Conservation (phyloP, 2,888 invertebrate species). For the Sphecodes monilicornis region DNA sequence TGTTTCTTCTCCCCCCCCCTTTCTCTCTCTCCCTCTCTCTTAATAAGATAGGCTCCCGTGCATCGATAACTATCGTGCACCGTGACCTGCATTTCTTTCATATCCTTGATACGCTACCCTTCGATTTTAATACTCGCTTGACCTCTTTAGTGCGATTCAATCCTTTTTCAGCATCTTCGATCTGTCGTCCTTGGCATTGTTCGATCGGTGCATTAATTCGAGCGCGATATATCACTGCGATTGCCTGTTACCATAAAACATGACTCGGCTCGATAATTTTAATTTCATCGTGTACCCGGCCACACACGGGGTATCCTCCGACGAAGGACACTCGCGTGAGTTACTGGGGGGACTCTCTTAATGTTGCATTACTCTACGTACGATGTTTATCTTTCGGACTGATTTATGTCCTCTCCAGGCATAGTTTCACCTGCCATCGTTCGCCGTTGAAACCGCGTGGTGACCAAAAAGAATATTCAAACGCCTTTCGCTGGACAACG, state of each 20-base stretch:
- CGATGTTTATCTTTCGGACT: conserved; percentile 5
- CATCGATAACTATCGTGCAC: conserved; percentile 36
- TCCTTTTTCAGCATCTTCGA: conserved; percentile 50
- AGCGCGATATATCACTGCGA: conserved; percentile 42
- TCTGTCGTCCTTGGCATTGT: conserved; percentile 55
- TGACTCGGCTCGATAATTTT: conserved; percentile 27
- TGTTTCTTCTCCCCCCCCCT: neutral
- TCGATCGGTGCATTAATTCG: conserved; percentile 54
- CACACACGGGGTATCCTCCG: conserved; percentile 34
- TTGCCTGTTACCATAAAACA: conserved; percentile 53
- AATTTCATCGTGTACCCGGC: conserved; percentile 42
- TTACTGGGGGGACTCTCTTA: neutral
- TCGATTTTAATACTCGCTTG: conserved; percentile 50
- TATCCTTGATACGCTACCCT: conserved; percentile 63
- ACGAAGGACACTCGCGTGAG: conserved; percentile 7
- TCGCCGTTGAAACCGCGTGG: neutral
- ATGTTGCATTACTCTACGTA: neutral
- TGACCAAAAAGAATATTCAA: neutral
- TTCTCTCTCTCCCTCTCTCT: neutral
- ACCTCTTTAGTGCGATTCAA: conserved; percentile 48
- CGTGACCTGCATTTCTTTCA: conserved; percentile 62
- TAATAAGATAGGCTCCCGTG: conserved; percentile 3
- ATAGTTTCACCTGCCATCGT: neutral
- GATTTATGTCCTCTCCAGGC: neutral
- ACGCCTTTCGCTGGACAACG: neutral